Base-by-base conservation (phyloP, 2,113 vertebrate species). In the Platichthys flesus region DNA sequence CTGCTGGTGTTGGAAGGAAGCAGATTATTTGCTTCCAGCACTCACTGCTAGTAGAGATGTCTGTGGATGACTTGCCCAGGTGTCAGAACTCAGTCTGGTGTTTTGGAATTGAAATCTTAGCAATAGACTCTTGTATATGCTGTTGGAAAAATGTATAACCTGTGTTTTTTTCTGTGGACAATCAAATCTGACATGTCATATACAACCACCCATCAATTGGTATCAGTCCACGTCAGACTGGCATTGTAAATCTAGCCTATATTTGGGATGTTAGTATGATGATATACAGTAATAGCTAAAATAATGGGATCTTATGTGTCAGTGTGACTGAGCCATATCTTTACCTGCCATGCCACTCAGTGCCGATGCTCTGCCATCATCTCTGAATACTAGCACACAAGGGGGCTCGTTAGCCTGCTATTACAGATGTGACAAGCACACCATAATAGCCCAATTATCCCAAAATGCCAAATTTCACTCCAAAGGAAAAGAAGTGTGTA, bases 391-490 rank as follows among this genome's bases (percentile, higher is more conserved):
- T 93, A 91, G 92, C 95, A 94, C 96, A 96, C 95, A 92, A 93
- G 94, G 96, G 95, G 95, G 95, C 96, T 98, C 96, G 96, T 97
- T 97, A 97, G 96, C 95, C 96, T 95, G 95, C 95, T 95, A 95
- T 96, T 97, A 97, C 95, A 95, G 94, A 96, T 97, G 96, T 96
- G 95, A 94, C 95, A 96, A 96, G 96, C 95, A 94, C 95, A 93
- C 94, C 95, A 97, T 97, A 96, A 98, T 97, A 95, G 96, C 94
- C 96, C 95, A 96, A 93, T 92, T 97, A 97, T 97, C 96, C 96
- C 96, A 97, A 98, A 98, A 97, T 96, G 95, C 96, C 95, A 97
- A 97, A 97, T 97, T 96, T 97, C 93, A 95, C 96, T 96, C 96
- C 96, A 96, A 97, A 97, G 96, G 96, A 97, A 97, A 96, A 97